These are phyloP conservation scores for Lasius fuliginosus DNA, from an alignment of 2,888 invertebrate species.

Conservation along the genomic window DNA sequence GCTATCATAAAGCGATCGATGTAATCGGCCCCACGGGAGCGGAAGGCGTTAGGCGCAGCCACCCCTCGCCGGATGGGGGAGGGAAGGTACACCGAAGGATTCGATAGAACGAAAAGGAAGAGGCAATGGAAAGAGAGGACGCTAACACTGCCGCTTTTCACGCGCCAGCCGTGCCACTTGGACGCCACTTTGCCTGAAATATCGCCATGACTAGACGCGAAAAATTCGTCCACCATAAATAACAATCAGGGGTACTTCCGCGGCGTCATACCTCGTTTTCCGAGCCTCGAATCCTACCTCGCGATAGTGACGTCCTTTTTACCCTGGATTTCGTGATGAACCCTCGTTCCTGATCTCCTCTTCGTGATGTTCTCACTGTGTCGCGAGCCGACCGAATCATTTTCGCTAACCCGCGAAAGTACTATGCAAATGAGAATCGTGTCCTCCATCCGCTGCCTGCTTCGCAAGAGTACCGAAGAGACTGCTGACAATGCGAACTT, in stretches of 20 bases:
- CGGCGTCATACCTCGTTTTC: conserved; percentile 61
- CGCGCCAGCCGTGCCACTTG: conserved; percentile 55
- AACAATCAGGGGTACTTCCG: conserved; percentile 71
- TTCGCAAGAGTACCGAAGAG: conserved; percentile 2
- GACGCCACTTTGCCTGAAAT: conserved; percentile 76
- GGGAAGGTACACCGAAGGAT: conserved; percentile 58
- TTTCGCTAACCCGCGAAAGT: conserved; percentile 4
- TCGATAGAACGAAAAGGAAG: conserved; percentile 55
- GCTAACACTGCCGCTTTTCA: conserved; percentile 65
- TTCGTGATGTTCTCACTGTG: conserved; percentile 2
- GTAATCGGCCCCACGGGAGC: conserved; percentile 75
- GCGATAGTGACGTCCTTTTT: conserved; percentile 7
- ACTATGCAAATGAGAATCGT: not conserved
- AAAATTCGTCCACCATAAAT: conserved; percentile 76
- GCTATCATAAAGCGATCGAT: conserved; percentile 80
- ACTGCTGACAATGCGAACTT: not conserved
- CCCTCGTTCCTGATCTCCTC: not conserved
- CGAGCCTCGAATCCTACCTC: conserved; percentile 1
- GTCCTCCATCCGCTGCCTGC: not conserved
- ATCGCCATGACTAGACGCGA: conserved; percentile 78
- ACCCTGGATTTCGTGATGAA: not conserved
- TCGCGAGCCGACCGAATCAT: conserved; percentile 7
- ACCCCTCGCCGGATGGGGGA: conserved; percentile 10
- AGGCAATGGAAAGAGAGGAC: conserved; percentile 15
- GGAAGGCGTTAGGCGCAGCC: conserved; percentile 55